Evolutionary conservation across 2,113 vertebrate genomes (phyloP), one percentile per base, ranked within the genome.

Genomic region (Phrynosoma platyrhinos): DNA sequence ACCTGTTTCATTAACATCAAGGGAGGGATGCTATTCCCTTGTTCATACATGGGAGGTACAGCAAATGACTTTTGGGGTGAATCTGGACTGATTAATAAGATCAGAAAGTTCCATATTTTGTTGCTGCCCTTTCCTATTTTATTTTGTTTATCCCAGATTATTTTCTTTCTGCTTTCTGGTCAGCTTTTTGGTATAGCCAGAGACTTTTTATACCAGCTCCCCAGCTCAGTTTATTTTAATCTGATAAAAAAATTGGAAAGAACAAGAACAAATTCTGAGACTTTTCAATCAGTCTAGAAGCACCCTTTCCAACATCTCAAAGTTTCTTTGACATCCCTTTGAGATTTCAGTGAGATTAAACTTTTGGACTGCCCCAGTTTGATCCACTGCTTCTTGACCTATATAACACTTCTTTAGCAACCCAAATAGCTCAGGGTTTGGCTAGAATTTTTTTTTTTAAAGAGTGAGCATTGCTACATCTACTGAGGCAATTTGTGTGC

Each of bases 1-100:
- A 94, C 92, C 88, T 94, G 92, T 92, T 92, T 91, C 89, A 78
- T 72, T 93, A 89, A 83, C 83, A 89, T 88, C 91, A 88, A 86
- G 80, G 86, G 92, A 85, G 89, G 91, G 91, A 40, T 92, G 91
- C 86, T 86, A 68, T 79, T 84, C 30, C 85, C 85, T 53, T 1
- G 83, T 87, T 92, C 90, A 79, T 10, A 86, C 12, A 2, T 4
- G 88, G 58, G 90, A 9, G 68, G 32, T 92, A 87, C 84, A 93
- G 84, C 84, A 82, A 1, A 23, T 87, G 89, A 85, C 86, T 47
- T 47, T 47, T 47, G 1, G 47, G 47, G 3, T 47, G 7, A 5
- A 47, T 47, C 42, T 47, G 42, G 42, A 47, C 42, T 47, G 42
- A 47, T 47, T 47, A 47, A 47, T 6, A 47, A 47, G 47, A 47